Conservation (phyloP, 2,888 invertebrate genomes). For the Archips crataeganus region DNA sequence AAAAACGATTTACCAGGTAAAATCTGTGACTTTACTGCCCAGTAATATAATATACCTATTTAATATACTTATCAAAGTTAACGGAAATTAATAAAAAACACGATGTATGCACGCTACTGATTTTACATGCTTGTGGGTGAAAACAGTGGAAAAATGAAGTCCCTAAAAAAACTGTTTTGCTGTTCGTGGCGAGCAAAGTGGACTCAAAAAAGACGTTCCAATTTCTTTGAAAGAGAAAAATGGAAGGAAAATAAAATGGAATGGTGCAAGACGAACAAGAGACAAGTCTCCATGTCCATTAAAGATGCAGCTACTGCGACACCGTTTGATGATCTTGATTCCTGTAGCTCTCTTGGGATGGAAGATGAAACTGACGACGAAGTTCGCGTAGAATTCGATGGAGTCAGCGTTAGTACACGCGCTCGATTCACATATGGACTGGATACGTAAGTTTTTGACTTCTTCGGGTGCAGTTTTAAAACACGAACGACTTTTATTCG, state of each 20-base stretch:
- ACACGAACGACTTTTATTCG: too few relatives aligned
- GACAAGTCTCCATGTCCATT: not conserved
- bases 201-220: too few relatives aligned
- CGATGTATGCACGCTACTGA: too few relatives aligned
- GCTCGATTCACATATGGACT: constrained; percentile 7
- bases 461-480: too few relatives aligned
- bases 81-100: too few relatives aligned
- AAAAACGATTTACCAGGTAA: too few relatives aligned
- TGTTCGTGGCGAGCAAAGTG: not conserved
- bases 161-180: not conserved
- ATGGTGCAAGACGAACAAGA: not conserved
- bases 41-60: too few relatives aligned
- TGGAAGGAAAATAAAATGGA: too few relatives aligned
- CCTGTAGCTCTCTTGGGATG: not conserved
- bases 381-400: not conserved
- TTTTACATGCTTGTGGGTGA: not conserved
- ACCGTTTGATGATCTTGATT: not conserved
- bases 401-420: not conserved
- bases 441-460: not conserved
- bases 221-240: too few relatives aligned
- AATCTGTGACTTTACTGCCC: too few relatives aligned
- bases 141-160: not conserved
- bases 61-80: too few relatives aligned
- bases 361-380: not conserved
- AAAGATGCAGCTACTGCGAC: not conserved